Percentiles rank a stretch among this genome's conserved stretches.
phyloP scores from a whole-genome alignment of 2,888 invertebrate genomes.

The Callyntrura guangdongensis region DNA sequence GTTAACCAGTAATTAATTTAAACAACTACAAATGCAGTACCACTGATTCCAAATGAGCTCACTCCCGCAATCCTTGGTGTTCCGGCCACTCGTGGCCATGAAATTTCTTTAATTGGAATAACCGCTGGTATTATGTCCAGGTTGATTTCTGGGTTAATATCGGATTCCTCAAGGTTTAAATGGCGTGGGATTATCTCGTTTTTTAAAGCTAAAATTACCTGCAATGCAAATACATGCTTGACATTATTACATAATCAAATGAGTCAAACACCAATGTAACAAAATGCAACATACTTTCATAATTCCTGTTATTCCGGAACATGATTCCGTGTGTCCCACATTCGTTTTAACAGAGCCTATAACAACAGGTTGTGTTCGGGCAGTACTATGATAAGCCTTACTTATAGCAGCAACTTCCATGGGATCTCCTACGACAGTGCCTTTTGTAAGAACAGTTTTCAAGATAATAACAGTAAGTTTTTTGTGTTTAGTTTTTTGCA shows the following conservation, averaged over 20 bases:
- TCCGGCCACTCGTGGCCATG: conserved; percentile 47
- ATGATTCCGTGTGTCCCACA: conserved; percentile 67
- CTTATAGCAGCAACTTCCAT: conserved; percentile 71
- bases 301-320: conserved; percentile 65
- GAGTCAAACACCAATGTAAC: too few relatives aligned
- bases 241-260: too few relatives aligned
- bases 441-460: too few relatives aligned
- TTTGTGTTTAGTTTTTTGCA: too few relatives aligned
- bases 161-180: conserved; percentile 64
- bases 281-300: conserved; percentile 56
- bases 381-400: conserved; percentile 51
- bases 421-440: conserved; percentile 71
- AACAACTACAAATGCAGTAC: too few relatives aligned
- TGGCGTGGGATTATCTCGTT: conserved; percentile 78
- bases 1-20: too few relatives aligned
- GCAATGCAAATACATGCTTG: neutral
- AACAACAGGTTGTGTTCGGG: conserved; percentile 53
- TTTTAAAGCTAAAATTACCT: conserved; percentile 71
- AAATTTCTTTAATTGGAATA: conserved; percentile 66
- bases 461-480: too few relatives aligned
- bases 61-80: conserved; percentile 70
- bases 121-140: conserved; percentile 79
- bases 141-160: conserved; percentile 80
- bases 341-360: conserved; percentile 74
- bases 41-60: conserved; percentile 76